Evolutionary conservation across 2,888 invertebrate genomes (phyloP).

Genomic region (Zygogramma bicolorata): DNA sequence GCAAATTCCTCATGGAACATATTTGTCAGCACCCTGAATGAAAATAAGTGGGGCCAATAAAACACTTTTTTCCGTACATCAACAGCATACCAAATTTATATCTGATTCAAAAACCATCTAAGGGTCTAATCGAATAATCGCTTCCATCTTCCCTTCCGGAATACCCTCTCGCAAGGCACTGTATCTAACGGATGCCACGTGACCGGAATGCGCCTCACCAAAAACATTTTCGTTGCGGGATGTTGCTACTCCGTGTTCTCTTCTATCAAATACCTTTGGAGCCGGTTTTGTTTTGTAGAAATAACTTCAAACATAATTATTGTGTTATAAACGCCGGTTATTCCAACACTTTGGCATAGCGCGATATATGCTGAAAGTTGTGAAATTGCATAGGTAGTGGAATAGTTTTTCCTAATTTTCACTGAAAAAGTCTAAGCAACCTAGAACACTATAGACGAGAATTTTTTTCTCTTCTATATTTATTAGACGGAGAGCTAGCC

Average conservation of each 20-base stretch:
- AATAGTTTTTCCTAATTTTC: background rate
- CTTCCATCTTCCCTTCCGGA: constrained; percentile 20
- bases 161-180: constrained; percentile 31
- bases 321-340: constrained; percentile 34
- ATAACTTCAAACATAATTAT: constrained; percentile 45
- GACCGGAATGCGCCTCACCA: constrained; percentile 58
- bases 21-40: no score
- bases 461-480: no score
- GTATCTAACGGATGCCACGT: constrained; percentile 60
- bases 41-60: no score
- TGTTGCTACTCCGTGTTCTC: constrained; percentile 42
- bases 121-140: constrained; percentile 18
- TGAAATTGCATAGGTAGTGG: background rate
- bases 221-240: constrained; percentile 46
- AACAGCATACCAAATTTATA: background rate
- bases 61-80: background rate
- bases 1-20: no score
- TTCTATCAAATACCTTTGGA: constrained; percentile 45
- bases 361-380: background rate
- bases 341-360: background rate
- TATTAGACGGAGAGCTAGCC: no score
- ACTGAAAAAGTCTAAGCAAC: no score
- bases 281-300: constrained; percentile 43
- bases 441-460: no score
- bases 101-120: constrained; percentile 5